phyloP scores from a whole-genome alignment of 2,113 vertebrate species.

The Cyphomyrus plagiostoma region DNA sequence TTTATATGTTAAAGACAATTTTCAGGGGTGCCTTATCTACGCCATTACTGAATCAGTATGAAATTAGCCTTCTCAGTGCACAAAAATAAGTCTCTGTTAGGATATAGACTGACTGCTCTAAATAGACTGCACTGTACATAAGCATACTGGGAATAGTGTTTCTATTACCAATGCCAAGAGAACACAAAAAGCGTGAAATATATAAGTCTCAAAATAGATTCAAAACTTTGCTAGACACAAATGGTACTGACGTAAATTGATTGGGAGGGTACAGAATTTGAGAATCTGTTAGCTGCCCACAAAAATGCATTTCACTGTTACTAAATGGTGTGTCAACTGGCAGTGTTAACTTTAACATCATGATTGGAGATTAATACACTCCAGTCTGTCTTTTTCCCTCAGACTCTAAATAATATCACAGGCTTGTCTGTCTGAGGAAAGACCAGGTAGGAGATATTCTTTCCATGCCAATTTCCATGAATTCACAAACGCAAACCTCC shows the following conservation, averaged over 20 bases:
- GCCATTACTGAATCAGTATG: neutral
- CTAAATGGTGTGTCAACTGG: neutral
- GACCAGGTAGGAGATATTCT: neutral
- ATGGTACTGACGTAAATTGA: neutral
- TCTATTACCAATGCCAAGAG: neutral
- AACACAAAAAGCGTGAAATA: neutral
- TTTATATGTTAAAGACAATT: slow-evolving; percentile 3
- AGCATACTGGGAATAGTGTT: neutral
- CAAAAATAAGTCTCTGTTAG: neutral
- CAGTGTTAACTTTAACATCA: neutral
- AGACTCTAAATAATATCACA: neutral
- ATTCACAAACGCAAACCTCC: neutral
- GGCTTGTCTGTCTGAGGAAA: neutral
- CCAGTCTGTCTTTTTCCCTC: neutral
- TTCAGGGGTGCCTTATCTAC: neutral
- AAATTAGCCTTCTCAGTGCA: neutral
- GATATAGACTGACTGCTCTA: neutral
- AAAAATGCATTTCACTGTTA: neutral
- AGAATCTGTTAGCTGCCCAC: neutral
- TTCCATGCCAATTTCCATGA: neutral
- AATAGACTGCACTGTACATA: neutral
- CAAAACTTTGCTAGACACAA: neutral
- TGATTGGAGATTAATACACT: neutral
- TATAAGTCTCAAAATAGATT: neutral
- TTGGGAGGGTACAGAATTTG: neutral